phyloP scores from a whole-genome alignment of 2,113 vertebrate genomes.

The Tyto alba region DNA sequence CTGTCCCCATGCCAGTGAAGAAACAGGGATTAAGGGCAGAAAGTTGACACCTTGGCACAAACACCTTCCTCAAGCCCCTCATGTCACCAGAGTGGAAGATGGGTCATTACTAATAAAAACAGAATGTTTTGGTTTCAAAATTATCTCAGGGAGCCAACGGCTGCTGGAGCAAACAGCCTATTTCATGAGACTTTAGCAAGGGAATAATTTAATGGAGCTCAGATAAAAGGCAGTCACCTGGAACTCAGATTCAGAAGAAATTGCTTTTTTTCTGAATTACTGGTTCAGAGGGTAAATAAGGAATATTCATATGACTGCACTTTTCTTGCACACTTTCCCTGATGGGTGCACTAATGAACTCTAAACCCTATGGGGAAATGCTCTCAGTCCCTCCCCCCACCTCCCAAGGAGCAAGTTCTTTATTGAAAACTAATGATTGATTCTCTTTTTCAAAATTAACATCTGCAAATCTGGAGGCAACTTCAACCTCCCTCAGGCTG shows the following conservation, averaged over 20 bases:
- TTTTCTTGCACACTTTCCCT: background rate
- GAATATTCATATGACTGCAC: conserved; percentile 1
- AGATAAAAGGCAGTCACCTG: conserved; percentile 45
- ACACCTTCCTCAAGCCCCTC: background rate
- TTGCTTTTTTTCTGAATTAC: conserved; percentile 1
- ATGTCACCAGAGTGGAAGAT: background rate
- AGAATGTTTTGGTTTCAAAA: conserved; percentile 16
- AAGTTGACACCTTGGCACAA: background rate
- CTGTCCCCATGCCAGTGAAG: background rate
- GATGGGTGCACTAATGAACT: conserved; percentile 1
- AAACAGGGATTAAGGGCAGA: background rate
- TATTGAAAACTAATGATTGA: conserved; percentile 5
- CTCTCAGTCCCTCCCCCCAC: background rate
- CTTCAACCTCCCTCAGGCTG: background rate
- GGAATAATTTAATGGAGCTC: conserved; percentile 41
- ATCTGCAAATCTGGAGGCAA: background rate
- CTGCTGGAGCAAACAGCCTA: conserved; percentile 4
- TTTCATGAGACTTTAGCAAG: conserved; percentile 35
- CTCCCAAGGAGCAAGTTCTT: background rate
- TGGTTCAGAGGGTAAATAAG: conserved; percentile 28
- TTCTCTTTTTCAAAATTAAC: background rate
- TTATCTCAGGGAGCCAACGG: background rate
- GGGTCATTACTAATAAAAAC: background rate
- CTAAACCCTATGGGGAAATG: background rate
- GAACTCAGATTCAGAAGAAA: conserved; percentile 50